Base-by-base conservation (phyloP, 2,888 invertebrate species). In the Sesia apiformis region DNA sequence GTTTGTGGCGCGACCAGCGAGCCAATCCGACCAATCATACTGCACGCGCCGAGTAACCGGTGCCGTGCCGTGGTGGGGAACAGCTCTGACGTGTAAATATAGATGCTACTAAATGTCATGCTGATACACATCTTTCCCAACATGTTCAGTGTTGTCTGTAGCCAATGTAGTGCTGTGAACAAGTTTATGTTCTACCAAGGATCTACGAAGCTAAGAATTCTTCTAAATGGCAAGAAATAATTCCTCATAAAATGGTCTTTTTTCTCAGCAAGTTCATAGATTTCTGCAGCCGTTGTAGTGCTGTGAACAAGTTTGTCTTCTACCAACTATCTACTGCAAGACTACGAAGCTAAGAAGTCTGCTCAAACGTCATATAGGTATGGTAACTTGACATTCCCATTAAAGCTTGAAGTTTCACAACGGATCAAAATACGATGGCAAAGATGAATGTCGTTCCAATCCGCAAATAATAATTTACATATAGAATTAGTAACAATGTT, bases 1-100 rank as follows among this genome's bases (percentile, higher is more conserved):
- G 93, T 93, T 74, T 93, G 93, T 7, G 93, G 93, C 1, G 93
- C 92, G 39, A 93, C 73, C 67, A 93, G 90, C 3, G 92, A 92
- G 0, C 93, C 94, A 42, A 60, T 51, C 1, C 91, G 74, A 41
- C 91, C 91, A 56, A 91, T 81, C 81, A 91, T 91, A 39, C 90
- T 91, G 70, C 91, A 91, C 49, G 81, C 78, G 4, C 90, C 90
- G 67, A 91, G 82, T 53, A 91, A 72, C 4, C 91, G 90, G 61
- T 91, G 90, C 56, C 91, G 69, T 52, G 91, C 69, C 38, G 79
- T 80, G 3, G 91, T 91, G 1, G 91, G 91, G 64, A 91, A 91
- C 66, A 91, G 76, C 74, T 91, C 91, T 53, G 91, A 84, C 0
- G 91, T 90, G 60, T 90, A 84, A 49, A 91, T 81, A 65, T 91